Base-by-base conservation (phyloP, 92 coral and sea anemone species). In the Umimayanthus kanabou region DNA sequence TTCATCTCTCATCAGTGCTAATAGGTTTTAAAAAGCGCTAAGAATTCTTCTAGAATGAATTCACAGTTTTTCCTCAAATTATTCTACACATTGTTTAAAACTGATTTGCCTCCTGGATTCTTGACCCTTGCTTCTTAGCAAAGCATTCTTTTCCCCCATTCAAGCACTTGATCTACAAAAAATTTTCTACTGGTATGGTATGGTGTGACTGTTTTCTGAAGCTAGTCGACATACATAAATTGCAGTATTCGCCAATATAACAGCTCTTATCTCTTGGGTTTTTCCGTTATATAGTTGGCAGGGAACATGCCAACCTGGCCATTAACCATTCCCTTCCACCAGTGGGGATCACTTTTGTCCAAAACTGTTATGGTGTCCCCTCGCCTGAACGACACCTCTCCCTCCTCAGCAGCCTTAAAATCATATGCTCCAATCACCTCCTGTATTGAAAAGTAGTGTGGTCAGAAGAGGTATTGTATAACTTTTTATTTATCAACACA, bases 241-340 rank as follows among this genome's bases (percentile, higher is more conserved):
- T 43, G 78, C 7, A 16, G 26, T 83, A 70, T 26, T 72, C 29
- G n/a, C 3, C 65, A 57, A 15, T 23, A 39, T 39, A 39, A n/a
- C 5, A 71, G 23, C 10, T 70, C 42, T 70, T 83, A 83, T 83
- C 76, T 43, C 77, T 47, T 83, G 84, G 70, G 64, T 47, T 83
- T 83, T 26, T 83, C 87, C 11, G 45, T 77, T 65, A 97, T 95
- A 76, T 97, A 97, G 82, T 95, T 94, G 14, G 96, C 85, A n/a
- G 98, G 99, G 77, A 97, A 95, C 79, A 94, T 84, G 85, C 99
- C 99, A 64, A 90, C 88, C 23, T 79, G 73, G 4, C 93, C 92
- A 72, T 86, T 85, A 5, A 92, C 88, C 80, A 87, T 90, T 67
- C 99, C 99, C 77, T 91, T 92, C 99, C 99, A 97, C 99, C 99